Evolutionary conservation across 2,797 vertebrate species (phyloP).

Genomic region (Hyperoplus immaculatus): DNA sequence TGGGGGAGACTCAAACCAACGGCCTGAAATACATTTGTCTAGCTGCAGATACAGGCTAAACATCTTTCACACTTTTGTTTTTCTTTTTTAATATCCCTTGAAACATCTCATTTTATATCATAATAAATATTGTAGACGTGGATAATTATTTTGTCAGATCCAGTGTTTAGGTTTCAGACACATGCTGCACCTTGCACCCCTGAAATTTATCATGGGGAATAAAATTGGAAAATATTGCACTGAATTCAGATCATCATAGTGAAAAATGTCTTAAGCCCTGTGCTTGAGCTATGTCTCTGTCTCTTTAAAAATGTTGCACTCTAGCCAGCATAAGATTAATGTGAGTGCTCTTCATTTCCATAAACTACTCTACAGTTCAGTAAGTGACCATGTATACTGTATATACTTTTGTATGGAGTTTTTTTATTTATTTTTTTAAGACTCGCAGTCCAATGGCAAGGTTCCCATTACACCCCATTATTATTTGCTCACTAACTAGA

Average conservation of each 20-base stretch:
- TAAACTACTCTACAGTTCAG: too few species aligned
- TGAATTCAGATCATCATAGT: background rate
- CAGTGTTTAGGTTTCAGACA: background rate
- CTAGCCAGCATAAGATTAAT: background rate
- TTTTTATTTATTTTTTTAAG: too few species aligned
- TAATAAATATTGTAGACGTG: constrained; percentile 24
- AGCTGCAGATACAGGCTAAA: background rate
- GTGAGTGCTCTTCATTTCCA: too few species aligned
- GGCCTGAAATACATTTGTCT: constrained; percentile 7
- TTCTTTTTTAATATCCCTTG: background rate
- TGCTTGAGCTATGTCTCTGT: background rate
- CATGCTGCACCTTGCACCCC: background rate
- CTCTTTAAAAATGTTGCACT: background rate
- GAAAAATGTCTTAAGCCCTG: background rate
- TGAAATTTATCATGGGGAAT: background rate
- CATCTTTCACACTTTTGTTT: constrained; percentile 4
- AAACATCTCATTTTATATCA: too few species aligned
- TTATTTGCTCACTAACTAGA: background rate
- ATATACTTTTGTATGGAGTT: too few species aligned
- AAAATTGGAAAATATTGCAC: background rate
- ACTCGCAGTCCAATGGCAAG: background rate
- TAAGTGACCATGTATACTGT: too few species aligned
- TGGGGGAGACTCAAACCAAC: background rate
- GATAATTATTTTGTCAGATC: constrained; percentile 5
- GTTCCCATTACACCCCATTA: background rate